Evolutionary conservation across 1,140 invertebrate genomes (phyloP), one percentile per base, ranked within the genome.

Genomic region (Cephus cinctus): DNA sequence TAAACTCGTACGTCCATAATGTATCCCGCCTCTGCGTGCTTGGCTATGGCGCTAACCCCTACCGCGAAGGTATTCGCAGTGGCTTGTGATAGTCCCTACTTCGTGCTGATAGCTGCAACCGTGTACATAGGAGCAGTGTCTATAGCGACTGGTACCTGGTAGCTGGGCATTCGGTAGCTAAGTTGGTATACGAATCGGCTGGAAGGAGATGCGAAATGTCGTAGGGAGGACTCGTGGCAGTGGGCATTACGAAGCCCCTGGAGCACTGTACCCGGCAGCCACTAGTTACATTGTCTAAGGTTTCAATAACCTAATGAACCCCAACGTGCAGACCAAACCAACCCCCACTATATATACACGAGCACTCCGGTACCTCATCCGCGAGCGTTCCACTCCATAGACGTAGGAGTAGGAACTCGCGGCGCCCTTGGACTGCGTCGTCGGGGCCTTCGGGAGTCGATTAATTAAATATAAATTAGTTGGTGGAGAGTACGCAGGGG

Each of bases 231-330:
- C 30, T 50, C 47, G 42, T 43, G 36, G 48, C 45, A 67, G 45
- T 49, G 50, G 54, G 69, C 61, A 68, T 66, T 65, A 65, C 57
- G 68, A 71, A 73, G 67, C 69, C 69, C 60, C 59, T 61, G 38
- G 60, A 68, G 59, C 59, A 43, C 25, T 21, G 50, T 63, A 49
- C 53, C 50, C 47, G 56, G 45, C 50, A 54, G 51, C 48, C 54
- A 56, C 56, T 55, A 64, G 61, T 66, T 60, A 67, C 61, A 60
- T 63, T 61, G 61, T 63, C 66, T 71, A 69, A 68, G 69, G 67
- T 65, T 72, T 71, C 69, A 63, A 69, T 71, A 71, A 71, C 65
- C 60, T 64, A 72, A 69, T 69, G 69, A 71, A 69, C 59, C 54
- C 47, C 38, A 54, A 50, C 35, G 15, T 25, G 23, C 30, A 5